Percentiles rank a stretch among this genome's conserved stretches.
These are phyloP conservation scores for Microplitis demolitor DNA, from an alignment of 1,140 invertebrate genomes.

Conservation along the genomic window DNA sequence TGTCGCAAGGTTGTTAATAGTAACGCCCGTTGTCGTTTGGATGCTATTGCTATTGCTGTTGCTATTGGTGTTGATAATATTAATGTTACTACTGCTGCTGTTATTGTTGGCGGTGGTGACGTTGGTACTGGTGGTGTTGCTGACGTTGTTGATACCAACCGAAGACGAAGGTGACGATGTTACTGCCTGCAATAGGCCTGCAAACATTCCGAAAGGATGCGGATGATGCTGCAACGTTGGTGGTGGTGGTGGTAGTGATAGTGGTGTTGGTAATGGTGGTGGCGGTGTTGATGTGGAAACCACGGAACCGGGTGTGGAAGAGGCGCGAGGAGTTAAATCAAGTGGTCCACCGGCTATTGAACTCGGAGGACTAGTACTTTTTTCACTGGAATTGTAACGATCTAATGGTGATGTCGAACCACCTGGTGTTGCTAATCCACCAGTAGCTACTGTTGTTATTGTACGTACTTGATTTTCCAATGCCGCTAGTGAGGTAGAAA, in stretches of 20 bases:
- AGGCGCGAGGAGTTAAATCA: conserved; percentile 56
- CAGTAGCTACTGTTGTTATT: conserved; percentile 63
- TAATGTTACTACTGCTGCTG: conserved; percentile 33
- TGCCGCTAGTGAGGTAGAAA: conserved; percentile 76
- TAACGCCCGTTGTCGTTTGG: conserved; percentile 34
- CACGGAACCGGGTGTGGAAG: conserved; percentile 55
- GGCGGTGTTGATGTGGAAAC: conserved; percentile 54
- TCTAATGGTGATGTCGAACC: conserved; percentile 52
- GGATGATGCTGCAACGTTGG: conserved; percentile 43
- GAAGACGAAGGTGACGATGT: conserved; percentile 46
- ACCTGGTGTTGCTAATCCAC: conserved; percentile 60
- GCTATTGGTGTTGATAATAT: conserved; percentile 41
- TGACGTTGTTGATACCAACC: conserved; percentile 24
- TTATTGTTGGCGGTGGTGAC: not conserved
- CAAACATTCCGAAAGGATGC: conserved; percentile 60
- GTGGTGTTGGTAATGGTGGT: conserved; percentile 33
- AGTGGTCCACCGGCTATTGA: conserved; percentile 47
- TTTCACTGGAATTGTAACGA: conserved; percentile 62
- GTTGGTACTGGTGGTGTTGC: conserved; percentile 38
- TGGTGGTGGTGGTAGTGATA: conserved; percentile 42
- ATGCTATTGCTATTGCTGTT: conserved; percentile 45
- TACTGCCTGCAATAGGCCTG: conserved; percentile 60
- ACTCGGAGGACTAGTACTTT: conserved; percentile 57
- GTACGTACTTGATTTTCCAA: conserved; percentile 76
- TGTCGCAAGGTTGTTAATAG: conserved; percentile 37